These are phyloP conservation scores for Epizoanthus ramosus DNA, from an alignment of 92 coral and sea anemone genomes.

Conservation along the genomic window DNA sequence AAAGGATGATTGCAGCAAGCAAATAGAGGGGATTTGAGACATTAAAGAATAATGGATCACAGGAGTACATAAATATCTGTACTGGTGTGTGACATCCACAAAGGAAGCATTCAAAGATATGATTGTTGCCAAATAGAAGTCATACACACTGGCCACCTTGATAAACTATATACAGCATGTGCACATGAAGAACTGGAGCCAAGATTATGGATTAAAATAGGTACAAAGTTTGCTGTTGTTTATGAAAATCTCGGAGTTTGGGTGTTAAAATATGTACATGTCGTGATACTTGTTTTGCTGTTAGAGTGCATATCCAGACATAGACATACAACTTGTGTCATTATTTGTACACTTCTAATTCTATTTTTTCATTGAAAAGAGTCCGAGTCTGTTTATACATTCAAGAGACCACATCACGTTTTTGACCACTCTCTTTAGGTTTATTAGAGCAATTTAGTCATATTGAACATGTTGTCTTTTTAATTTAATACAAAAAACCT, in stretches of 20 bases:
- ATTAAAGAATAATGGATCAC: constrained; percentile 61
- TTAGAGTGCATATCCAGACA: no score
- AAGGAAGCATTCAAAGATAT: constrained; percentile 55
- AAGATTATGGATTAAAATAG: constrained; percentile 67
- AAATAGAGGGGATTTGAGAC: constrained; percentile 56
- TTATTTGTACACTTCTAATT: no score
- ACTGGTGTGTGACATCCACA: constrained; percentile 76
- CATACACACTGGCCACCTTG: constrained; percentile 65
- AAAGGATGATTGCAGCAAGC: constrained; percentile 55
- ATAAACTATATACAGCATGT: constrained; percentile 50
- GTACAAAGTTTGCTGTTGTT: constrained; percentile 6
- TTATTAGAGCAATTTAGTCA: no score
- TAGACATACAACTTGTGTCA: no score
- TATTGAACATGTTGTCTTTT: no score
- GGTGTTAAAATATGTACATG: no score
- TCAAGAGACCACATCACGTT: not conserved
- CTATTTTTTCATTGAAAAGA: no score
- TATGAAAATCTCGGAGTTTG: no score
- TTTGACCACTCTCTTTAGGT: no score
- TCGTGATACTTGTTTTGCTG: no score
- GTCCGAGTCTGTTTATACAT: not conserved
- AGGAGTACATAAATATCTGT: constrained; percentile 51
- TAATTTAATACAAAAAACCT: no score
- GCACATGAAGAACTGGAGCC: constrained; percentile 63
- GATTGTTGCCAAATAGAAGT: constrained; percentile 70